phyloP scores from a whole-genome alignment of 2,797 vertebrate species.

The Tauraco hartlaubi region DNA sequence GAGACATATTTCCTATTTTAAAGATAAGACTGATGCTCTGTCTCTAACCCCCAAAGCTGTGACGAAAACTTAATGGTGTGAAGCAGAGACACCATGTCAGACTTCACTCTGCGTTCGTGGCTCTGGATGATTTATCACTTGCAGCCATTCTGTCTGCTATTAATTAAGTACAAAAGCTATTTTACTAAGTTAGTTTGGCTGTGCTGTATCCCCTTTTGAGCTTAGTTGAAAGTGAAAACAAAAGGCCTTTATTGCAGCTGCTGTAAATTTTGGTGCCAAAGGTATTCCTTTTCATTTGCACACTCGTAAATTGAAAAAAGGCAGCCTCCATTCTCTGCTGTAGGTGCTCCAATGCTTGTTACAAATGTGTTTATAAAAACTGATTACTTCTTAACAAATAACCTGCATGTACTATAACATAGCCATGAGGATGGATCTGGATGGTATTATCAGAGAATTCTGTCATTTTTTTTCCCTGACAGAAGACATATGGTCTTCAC shows the following conservation, averaged over 20 bases:
- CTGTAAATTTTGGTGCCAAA: background rate
- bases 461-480: background rate
- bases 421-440: background rate
- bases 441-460: background rate
- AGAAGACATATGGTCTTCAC: background rate
- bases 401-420: background rate
- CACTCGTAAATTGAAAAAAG: background rate
- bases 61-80: conserved; percentile 40
- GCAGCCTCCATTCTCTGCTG: background rate
- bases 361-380: background rate
- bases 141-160: background rate
- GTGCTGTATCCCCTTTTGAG: background rate
- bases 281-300: background rate
- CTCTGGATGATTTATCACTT: conserved; percentile 38
- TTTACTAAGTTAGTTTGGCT: conserved; percentile 17
- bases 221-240: conserved; percentile 4
- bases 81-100: conserved; percentile 20
- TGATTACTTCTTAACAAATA: background rate
- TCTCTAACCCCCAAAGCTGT: conserved; percentile 21
- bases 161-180: conserved; percentile 42
- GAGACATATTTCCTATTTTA: conserved; percentile 38
- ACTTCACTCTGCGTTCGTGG: background rate
- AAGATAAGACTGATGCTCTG: conserved; percentile 6
- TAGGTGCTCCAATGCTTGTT: background rate
- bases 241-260: background rate